Conservation (phyloP, 2,113 vertebrate genomes). For the Saimiri boliviensis region DNA sequence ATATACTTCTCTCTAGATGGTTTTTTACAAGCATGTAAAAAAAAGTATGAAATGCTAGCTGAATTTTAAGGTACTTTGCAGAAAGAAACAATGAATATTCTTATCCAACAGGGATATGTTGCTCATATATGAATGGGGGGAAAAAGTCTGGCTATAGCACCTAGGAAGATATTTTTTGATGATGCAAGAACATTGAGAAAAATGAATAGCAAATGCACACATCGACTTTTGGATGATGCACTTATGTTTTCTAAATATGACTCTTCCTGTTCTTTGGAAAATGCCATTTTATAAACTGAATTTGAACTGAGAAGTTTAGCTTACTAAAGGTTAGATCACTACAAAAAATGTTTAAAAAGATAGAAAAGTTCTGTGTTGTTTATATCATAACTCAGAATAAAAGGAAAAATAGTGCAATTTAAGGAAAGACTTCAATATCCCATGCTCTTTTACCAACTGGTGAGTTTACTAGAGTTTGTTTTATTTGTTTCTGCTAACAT, state of each 20-base stretch:
- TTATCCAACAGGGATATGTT: constrained; percentile 41
- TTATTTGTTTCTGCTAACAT: constrained; percentile 1
- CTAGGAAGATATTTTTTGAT: constrained; percentile 32
- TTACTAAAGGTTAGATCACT: constrained; percentile 43
- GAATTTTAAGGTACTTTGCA: constrained; percentile 56
- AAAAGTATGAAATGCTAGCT: constrained; percentile 39
- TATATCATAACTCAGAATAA: background rate
- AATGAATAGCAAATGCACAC: constrained; percentile 19
- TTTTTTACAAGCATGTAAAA: constrained; percentile 41
- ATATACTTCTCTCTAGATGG: constrained; percentile 24
- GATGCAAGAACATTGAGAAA: background rate
- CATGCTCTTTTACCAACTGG: background rate
- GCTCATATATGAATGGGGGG: background rate
- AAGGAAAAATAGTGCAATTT: background rate
- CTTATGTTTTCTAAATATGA: constrained; percentile 48
- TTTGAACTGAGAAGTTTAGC: constrained; percentile 48
- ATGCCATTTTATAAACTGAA: constrained; percentile 39
- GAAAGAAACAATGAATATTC: constrained; percentile 39
- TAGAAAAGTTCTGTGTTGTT: background rate
- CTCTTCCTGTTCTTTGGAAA: constrained; percentile 26
- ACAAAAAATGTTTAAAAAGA: background rate
- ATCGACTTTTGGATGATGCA: constrained; percentile 42
- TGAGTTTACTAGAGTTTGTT: background rate
- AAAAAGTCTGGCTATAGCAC: background rate
- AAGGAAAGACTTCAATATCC: background rate